Evolutionary conservation across 2,888 invertebrate species (phyloP).

Genomic region (Lycocerus yunnanus): DNA sequence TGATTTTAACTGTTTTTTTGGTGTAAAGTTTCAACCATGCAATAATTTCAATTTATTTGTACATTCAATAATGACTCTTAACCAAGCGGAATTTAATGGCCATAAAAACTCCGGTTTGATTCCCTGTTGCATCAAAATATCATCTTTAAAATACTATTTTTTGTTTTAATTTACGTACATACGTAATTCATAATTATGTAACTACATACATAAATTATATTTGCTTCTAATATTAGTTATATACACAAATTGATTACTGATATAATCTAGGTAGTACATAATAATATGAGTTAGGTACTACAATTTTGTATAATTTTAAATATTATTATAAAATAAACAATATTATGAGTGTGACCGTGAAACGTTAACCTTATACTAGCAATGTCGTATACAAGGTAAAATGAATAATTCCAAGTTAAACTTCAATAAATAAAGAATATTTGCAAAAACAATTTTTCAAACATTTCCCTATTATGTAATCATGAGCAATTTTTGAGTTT

Average conservation of each 20-base stretch:
- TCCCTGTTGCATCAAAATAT: not conserved
- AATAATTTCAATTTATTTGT: no score
- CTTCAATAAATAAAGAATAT: not conserved
- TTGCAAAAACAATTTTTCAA: not conserved
- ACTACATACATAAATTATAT: not conserved
- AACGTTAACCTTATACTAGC: not conserved
- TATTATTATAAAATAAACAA: not conserved
- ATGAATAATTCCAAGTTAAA: not conserved
- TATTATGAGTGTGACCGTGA: not conserved
- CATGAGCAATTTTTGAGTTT: not conserved
- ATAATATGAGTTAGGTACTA: no score
- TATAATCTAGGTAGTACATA: not conserved
- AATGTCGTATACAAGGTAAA: not conserved
- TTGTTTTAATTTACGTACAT: not conserved
- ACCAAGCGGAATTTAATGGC: no score
- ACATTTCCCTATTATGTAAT: not conserved
- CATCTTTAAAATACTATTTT: no score
- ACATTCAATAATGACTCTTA: no score
- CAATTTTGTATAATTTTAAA: not conserved
- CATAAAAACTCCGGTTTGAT: not conserved
- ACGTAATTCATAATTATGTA: no score
- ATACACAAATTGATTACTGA: not conserved
- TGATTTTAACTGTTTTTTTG: no score
- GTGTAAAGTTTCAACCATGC: no score
- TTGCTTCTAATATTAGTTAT: not conserved